A percentile compares a stretch with the other conserved stretches of the same genome.
Evolutionary conservation across 2,797 vertebrate species (phyloP).

Genomic region (Danio choprae): DNA sequence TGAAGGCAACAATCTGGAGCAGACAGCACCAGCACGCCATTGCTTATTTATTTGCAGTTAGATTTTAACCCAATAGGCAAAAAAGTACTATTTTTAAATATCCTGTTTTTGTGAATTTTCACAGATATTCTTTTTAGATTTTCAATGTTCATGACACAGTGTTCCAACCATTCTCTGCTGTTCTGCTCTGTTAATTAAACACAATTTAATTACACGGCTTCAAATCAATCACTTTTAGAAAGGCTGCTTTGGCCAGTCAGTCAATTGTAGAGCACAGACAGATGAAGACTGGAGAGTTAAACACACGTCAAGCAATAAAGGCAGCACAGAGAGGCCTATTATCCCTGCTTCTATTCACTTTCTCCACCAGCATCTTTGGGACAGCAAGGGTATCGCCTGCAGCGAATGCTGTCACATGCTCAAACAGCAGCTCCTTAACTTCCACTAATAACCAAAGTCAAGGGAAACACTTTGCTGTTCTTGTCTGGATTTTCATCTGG

Average conservation of each 20-base stretch:
- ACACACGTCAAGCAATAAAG: conserved; percentile 39
- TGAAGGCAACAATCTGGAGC: background rate
- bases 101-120: background rate
- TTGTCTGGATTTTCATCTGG: conserved; percentile 16
- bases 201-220: conserved; percentile 18
- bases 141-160: background rate
- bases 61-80: background rate
- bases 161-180: background rate
- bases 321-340: conserved; percentile 35
- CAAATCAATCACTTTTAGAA: conserved; percentile 28
- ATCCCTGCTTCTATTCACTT: conserved; percentile 29
- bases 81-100: background rate
- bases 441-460: conserved; percentile 54
- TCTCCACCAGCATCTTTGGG: conserved; percentile 24
- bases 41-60: conserved; percentile 4
- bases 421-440: conserved; percentile 49
- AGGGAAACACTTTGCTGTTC: conserved; percentile 44
- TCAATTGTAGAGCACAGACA: conserved; percentile 34
- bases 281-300: conserved; percentile 36
- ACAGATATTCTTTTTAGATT: background rate
- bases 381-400: conserved; percentile 32
- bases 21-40: background rate
- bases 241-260: conserved; percentile 38
- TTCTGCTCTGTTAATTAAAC: conserved; percentile 37
- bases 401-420: conserved; percentile 43